Evolutionary conservation across 1,140 invertebrate genomes (phyloP), one percentile per base, ranked within the genome.

Genomic region (Dinothrombium tinctorium): DNA sequence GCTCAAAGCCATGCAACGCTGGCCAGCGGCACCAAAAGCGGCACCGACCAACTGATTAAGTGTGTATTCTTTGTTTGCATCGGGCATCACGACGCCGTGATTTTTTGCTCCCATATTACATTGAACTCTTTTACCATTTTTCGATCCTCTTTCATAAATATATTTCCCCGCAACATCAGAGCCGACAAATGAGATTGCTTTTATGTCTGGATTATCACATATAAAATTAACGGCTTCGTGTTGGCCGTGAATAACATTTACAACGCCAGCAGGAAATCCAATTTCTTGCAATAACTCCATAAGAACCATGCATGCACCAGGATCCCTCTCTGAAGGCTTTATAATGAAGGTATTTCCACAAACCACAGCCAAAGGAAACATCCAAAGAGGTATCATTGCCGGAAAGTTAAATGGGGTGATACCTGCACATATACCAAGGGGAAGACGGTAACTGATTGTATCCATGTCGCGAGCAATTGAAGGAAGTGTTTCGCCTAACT

Each of bases 311-410:
- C 78, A 79, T 0, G 90, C 84, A 6, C 90, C 87, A 21, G 94
- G 94, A 53, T 95, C 90, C 55, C 89, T 69, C 59, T 99, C 94
- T 0, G 90, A 96, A 5, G 94, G 94, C 60, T 77, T 74, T 42
- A 77, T 56, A 1, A 76, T 51, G 50, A 63, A 67, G 0, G 73
- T 76, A 52, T 75, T 75, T 36, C 92, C 92, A 47, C 81, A 83
- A 5, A 84, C 83, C 14, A 90, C 59, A 4, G 87, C 78, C 44
- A 94, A 65, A 0, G 89, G 89, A 63, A 95, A 90, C 74, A 90
- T 94, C 92, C 94, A 99, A 2, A 99, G 64, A 0, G 94, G 94
- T 53, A 99, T 94, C 94, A 99, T 99, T 26, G 92, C 90, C 1
- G 94, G 92, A 59, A 98, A 99, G 52, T 31, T 56, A 50, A 59